A percentile compares a stretch with the other conserved stretches of the same genome.
phyloP scores from a whole-genome alignment of 2,888 invertebrate species.

The Brassicogethes aeneus region DNA sequence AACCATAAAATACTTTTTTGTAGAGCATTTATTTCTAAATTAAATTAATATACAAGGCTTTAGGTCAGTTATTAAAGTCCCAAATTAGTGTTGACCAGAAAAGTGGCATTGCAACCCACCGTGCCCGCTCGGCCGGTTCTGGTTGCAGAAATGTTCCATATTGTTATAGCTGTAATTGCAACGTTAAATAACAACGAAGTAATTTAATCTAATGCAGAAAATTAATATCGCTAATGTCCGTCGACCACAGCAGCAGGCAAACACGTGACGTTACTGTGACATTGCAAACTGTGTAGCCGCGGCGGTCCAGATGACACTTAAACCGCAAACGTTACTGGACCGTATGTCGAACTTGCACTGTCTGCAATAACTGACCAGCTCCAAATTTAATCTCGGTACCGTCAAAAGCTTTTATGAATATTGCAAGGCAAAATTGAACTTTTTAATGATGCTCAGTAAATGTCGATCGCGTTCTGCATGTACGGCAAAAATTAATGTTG shows the following conservation, averaged over 20 bases:
- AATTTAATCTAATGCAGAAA: constrained; percentile 3
- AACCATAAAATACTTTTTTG: too few relatives aligned
- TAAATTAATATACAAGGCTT: too few relatives aligned
- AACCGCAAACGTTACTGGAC: constrained; percentile 20
- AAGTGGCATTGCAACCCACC: too few relatives aligned
- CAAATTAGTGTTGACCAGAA: too few relatives aligned
- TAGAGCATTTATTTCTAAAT: too few relatives aligned
- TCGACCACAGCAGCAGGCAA: constrained; percentile 8
- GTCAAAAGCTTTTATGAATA: neutral
- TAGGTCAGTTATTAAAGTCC: too few relatives aligned
- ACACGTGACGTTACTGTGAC: constrained; percentile 13
- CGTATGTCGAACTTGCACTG: constrained; percentile 19
- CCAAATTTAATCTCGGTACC: constrained; percentile 12
- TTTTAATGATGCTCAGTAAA: constrained; percentile 11
- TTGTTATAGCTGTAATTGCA: neutral
- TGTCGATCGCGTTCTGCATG: too few relatives aligned
- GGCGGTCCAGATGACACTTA: constrained; percentile 17
- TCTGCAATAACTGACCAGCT: constrained; percentile 18
- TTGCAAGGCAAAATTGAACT: neutral
- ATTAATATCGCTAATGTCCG: constrained; percentile 13
- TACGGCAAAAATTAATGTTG: too few relatives aligned
- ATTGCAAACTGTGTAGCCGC: constrained; percentile 7
- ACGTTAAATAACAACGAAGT: neutral
- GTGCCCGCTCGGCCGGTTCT: too few relatives aligned
- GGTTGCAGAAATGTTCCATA: neutral